A percentile compares a stretch with the other conserved stretches of the same genome.
Conservation (phyloP, 2,797 vertebrate species). For the Jordanella pulchra region DNA sequence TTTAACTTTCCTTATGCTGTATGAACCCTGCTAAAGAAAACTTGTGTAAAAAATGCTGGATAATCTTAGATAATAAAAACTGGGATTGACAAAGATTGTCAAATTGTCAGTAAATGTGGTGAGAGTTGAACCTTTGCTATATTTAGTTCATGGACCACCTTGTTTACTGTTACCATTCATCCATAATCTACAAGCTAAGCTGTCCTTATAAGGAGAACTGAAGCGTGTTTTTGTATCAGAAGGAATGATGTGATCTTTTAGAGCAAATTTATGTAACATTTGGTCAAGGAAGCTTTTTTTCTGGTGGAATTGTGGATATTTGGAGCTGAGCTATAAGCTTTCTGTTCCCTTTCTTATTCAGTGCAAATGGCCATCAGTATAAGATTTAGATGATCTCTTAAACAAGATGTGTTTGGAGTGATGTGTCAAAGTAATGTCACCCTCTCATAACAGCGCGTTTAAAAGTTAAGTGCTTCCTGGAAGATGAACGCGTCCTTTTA, state of each 20-base stretch:
- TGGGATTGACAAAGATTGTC: no score
- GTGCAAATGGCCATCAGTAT: constrained; percentile 15
- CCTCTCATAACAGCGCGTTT: background rate
- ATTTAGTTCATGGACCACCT: constrained; percentile 34
- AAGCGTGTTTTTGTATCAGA: constrained; percentile 28
- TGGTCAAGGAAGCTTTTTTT: constrained; percentile 35
- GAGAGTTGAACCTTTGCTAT: constrained; percentile 13
- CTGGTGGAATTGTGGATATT: constrained; percentile 23
- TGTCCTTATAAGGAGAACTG: constrained; percentile 36
- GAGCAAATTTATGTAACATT: constrained; percentile 43
- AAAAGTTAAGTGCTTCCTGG: background rate
- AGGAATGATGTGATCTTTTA: constrained; percentile 39
- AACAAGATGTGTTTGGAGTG: background rate
- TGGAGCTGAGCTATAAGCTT: constrained; percentile 30
- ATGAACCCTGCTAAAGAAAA: no score
- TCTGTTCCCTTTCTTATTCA: constrained; percentile 15
- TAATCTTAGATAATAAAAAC: no score
- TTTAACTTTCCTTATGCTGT: no score
- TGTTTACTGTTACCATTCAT: constrained; percentile 31
- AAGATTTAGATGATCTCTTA: background rate
- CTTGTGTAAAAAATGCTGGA: no score
- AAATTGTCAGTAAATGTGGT: constrained; percentile 13
- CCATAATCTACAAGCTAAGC: constrained; percentile 46
- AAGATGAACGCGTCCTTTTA: constrained; percentile 41
- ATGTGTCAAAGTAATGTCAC: background rate